Percentiles rank a stretch among this genome's conserved stretches.
These are phyloP conservation scores for Pyrgus malvae DNA, from an alignment of 2,888 invertebrate species.

Conservation along the genomic window DNA sequence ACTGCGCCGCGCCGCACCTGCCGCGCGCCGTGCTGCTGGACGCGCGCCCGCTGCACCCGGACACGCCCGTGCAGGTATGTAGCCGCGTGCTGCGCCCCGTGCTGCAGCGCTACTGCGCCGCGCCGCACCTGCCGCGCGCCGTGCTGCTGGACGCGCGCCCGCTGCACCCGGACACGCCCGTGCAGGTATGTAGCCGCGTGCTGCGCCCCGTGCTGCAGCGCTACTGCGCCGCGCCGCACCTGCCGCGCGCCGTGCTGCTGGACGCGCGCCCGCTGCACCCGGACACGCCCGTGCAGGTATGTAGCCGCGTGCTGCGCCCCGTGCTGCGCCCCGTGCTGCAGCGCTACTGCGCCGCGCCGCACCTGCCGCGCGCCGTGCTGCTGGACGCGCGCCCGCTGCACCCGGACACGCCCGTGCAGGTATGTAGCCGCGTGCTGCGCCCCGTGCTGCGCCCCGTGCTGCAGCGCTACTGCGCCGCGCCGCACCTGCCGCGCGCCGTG, in stretches of 20 bases:
- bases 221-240: slow-evolving; percentile 91
- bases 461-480: slow-evolving; percentile 65
- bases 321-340: slow-evolving; percentile 57
- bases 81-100: slow-evolving; percentile 93
- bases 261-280: slow-evolving; percentile 94
- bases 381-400: slow-evolving; percentile 43
- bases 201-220: slow-evolving; percentile 85
- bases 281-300: slow-evolving; percentile 86
- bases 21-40: slow-evolving; percentile 92
- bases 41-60: slow-evolving; percentile 94
- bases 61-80: slow-evolving; percentile 86
- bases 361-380: too few relatives aligned
- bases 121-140: slow-evolving; percentile 19
- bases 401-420: slow-evolving; percentile 55
- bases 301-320: slow-evolving; percentile 93
- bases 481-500: slow-evolving; percentile 30
- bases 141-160: slow-evolving; percentile 40
- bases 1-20: slow-evolving; percentile 92
- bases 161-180: slow-evolving; percentile 52
- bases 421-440: slow-evolving; percentile 15
- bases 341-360: too few relatives aligned
- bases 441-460: slow-evolving; percentile 90
- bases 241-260: slow-evolving; percentile 92
- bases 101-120: slow-evolving; percentile 68
- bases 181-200: slow-evolving; percentile 44